These are phyloP conservation scores for Trimorus sp. DNA, from an alignment of 2,888 invertebrate genomes.

Conservation along the genomic window DNA sequence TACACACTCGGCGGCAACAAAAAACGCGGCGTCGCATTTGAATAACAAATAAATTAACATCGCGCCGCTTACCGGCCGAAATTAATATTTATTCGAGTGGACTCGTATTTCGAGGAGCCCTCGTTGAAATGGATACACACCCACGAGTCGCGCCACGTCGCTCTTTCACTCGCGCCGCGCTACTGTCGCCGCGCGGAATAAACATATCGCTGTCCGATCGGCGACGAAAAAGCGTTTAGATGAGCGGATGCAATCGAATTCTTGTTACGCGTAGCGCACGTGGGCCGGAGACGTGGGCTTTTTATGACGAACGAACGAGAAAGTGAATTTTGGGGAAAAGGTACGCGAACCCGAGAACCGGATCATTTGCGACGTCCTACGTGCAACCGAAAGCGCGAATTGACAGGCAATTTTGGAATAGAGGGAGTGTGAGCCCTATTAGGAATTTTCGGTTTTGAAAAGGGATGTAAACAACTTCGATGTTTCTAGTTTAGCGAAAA, in stretches of 20 bases:
- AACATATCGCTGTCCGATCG: constrained; percentile 50
- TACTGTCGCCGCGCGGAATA: constrained; percentile 38
- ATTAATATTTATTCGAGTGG: constrained; percentile 47
- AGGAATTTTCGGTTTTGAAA: too few species aligned
- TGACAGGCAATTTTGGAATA: too few species aligned
- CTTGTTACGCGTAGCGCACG: constrained; percentile 32
- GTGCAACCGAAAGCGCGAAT: too few species aligned
- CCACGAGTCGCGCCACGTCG: constrained; percentile 24
- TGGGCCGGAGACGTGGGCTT: constrained; percentile 50
- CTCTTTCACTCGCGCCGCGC: constrained; percentile 30
- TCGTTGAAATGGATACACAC: constrained; percentile 52
- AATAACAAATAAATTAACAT: constrained; percentile 42
- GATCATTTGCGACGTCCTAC: too few species aligned
- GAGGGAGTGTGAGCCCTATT: too few species aligned
- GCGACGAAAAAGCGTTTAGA: constrained; percentile 41
- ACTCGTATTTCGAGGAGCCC: constrained; percentile 32
- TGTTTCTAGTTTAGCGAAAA: too few species aligned
- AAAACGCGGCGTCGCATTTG: constrained; percentile 22
- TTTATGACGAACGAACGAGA: constrained; percentile 45
- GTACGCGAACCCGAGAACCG: too few species aligned
- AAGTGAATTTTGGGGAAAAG: constrained; percentile 35
- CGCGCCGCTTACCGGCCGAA: constrained; percentile 26
- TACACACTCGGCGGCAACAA: constrained; percentile 9
- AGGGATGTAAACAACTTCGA: too few species aligned
- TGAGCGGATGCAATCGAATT: constrained; percentile 46